Evolutionary conservation across 2,888 invertebrate genomes (phyloP).

Genomic region (Galeopsomyia nigrocyanea): DNA sequence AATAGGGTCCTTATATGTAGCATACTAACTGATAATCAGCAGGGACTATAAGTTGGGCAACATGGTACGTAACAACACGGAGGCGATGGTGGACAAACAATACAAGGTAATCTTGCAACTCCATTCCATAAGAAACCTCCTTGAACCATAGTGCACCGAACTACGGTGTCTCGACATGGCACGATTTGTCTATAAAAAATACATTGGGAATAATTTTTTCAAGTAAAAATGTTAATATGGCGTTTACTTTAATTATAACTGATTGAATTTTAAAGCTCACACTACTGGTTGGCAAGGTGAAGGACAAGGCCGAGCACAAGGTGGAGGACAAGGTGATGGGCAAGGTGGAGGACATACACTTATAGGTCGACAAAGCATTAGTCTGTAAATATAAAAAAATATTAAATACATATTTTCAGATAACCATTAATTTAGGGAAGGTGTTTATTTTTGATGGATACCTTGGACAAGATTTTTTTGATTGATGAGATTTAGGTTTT

Average conservation of each 20-base stretch:
- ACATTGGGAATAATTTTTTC: background rate
- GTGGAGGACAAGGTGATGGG: too few relatives aligned
- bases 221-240: slow-evolving; percentile 44
- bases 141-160: slow-evolving; percentile 44
- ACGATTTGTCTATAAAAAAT: slow-evolving; percentile 12
- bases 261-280: slow-evolving; percentile 27
- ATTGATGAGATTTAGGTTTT: slow-evolving; percentile 20
- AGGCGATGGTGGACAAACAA: background rate
- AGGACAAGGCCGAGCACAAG: too few relatives aligned
- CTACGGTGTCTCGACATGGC: slow-evolving; percentile 49
- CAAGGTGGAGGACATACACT: background rate
- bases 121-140: slow-evolving; percentile 50
- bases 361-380: background rate
- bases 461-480: too few relatives aligned
- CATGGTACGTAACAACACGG: background rate
- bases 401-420: background rate
- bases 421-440: too few relatives aligned
- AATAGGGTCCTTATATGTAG: background rate
- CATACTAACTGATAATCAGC: background rate
- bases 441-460: too few relatives aligned
- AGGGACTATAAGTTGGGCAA: background rate
- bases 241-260: slow-evolving; percentile 52
- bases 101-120: slow-evolving; percentile 43
- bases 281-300: background rate
- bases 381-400: background rate